phyloP scores from a whole-genome alignment of 2,888 invertebrate genomes.

The Megamerina dolium region DNA sequence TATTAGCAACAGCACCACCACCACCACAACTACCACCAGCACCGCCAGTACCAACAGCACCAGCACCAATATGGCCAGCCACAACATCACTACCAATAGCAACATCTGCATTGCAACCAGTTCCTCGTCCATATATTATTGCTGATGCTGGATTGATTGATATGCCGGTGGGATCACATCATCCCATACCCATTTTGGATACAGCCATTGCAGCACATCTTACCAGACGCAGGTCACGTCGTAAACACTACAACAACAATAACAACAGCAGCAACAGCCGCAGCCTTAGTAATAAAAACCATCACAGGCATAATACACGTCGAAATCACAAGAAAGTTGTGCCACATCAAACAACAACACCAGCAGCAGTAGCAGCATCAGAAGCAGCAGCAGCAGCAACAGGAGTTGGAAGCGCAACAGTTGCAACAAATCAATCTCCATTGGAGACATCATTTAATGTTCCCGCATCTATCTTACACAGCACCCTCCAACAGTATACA shows the following conservation, averaged over 20 bases:
- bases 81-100: neutral
- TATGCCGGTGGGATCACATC: too few species aligned
- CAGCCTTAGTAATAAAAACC: too few species aligned
- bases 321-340: slow-evolving; percentile 15
- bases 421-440: slow-evolving; percentile 19
- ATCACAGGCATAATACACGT: neutral
- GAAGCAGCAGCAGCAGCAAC: too few species aligned
- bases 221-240: neutral
- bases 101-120: too few species aligned
- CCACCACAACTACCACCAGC: slow-evolving; percentile 19
- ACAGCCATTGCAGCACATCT: too few species aligned
- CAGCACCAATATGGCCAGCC: neutral
- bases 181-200: too few species aligned
- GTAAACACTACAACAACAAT: slow-evolving; percentile 3
- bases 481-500: too few species aligned
- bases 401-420: too few species aligned
- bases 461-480: slow-evolving; percentile 7
- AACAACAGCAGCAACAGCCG: slow-evolving; percentile 10
- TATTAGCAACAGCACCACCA: slow-evolving; percentile 23
- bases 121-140: too few species aligned
- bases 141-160: too few species aligned
- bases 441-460: slow-evolving; percentile 13
- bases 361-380: too few species aligned
- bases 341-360: too few species aligned
- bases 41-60: slow-evolving; percentile 21